phyloP scores from a whole-genome alignment of 2,113 vertebrate genomes.

The Onychostruthus taczanowskii region DNA sequence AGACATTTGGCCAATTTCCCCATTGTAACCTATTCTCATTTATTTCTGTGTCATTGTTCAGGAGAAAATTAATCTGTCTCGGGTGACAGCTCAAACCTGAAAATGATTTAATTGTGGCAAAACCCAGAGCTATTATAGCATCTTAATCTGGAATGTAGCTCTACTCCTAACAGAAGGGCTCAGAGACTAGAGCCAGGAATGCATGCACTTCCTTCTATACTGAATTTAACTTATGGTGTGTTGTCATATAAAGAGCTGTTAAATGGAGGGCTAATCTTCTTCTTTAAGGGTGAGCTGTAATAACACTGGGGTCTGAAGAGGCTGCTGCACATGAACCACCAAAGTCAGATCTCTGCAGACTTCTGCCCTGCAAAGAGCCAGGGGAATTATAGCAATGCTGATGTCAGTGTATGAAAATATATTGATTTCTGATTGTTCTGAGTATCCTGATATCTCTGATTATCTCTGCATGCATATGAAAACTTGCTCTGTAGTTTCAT shows the following conservation, averaged over 20 bases:
- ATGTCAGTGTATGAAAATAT: neutral
- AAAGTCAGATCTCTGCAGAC: neutral
- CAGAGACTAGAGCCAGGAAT: neutral
- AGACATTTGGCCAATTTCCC: neutral
- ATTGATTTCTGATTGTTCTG: neutral
- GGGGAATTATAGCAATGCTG: neutral
- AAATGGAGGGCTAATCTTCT: neutral
- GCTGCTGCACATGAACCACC: neutral
- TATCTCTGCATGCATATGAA: neutral
- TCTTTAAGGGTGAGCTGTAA: neutral
- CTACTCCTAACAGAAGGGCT: neutral
- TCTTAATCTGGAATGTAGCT: neutral
- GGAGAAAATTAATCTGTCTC: neutral
- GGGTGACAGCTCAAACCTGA: neutral
- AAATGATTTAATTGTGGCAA: neutral
- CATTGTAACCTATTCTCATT: neutral
- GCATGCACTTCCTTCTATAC: neutral
- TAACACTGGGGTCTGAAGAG: neutral
- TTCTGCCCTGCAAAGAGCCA: neutral
- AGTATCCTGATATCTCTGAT: neutral
- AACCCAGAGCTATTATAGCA: neutral
- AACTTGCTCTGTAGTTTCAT: neutral
- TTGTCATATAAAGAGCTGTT: neutral
- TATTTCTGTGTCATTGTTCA: neutral
- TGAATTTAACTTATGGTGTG: neutral